Conservation (phyloP, 2,113 vertebrate genomes). For the Salvelinus namaycush region DNA sequence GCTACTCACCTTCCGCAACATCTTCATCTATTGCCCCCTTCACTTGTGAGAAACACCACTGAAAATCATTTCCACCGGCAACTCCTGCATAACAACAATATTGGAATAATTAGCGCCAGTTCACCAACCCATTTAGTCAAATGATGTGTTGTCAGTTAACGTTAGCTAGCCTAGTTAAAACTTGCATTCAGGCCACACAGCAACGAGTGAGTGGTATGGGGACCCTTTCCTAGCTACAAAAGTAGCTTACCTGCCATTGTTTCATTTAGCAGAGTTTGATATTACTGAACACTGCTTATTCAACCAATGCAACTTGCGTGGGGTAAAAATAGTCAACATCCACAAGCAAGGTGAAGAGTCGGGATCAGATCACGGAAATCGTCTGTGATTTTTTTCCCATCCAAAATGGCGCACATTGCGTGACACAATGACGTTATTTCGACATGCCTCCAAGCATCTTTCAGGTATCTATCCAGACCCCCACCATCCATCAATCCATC, state of each 20-base stretch:
- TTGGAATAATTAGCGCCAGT: background rate
- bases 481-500: background rate
- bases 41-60: conserved; percentile 6
- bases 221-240: conserved; percentile 53
- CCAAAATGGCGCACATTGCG: conserved; percentile 76
- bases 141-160: background rate
- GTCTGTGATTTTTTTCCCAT: conserved; percentile 71
- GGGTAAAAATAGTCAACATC: conserved; percentile 57
- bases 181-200: background rate
- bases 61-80: conserved; percentile 2
- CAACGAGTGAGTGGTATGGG: conserved; percentile 36
- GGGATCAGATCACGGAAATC: conserved; percentile 73
- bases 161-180: background rate
- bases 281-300: conserved; percentile 57
- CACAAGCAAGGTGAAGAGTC: conserved; percentile 68
- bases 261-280: conserved; percentile 70
- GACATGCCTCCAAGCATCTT: conserved; percentile 62
- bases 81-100: background rate
- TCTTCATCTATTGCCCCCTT: background rate
- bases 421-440: conserved; percentile 74
- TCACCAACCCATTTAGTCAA: background rate
- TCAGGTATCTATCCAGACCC: background rate
- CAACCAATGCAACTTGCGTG: conserved; percentile 54
- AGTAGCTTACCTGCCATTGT: conserved; percentile 74
- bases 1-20: conserved; percentile 1